Evolutionary conservation across 2,113 vertebrate genomes (phyloP).

Genomic region (Hypocryptadius cinnamomeus): DNA sequence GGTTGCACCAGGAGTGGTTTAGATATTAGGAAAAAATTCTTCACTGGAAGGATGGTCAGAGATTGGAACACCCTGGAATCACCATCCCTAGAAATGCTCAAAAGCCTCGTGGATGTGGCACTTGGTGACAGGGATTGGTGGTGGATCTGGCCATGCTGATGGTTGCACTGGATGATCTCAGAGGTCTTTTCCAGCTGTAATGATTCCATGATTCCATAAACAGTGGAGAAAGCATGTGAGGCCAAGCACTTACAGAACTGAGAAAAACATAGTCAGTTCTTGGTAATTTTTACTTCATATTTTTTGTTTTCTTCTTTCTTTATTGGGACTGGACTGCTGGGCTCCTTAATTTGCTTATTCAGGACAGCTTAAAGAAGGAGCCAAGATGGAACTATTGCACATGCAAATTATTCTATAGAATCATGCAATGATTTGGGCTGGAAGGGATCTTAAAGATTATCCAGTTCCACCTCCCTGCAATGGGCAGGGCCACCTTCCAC

Average conservation of each 20-base stretch:
- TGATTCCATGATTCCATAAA: not conserved
- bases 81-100: not conserved
- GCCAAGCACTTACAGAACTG: not conserved
- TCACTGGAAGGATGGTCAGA: not conserved
- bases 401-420: not conserved
- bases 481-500: not conserved
- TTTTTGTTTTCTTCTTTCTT: not conserved
- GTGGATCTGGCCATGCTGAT: not conserved
- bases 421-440: not conserved
- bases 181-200: not conserved
- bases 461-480: not conserved
- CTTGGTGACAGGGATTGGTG: not conserved
- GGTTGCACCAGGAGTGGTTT: not conserved
- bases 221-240: rapidly evolving
- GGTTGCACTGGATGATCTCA: not conserved
- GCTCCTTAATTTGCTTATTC: not conserved
- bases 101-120: not conserved
- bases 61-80: not conserved
- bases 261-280: not conserved
- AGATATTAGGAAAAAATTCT: too few species aligned
- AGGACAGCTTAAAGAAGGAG: not conserved
- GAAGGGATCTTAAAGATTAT: not conserved
- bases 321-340: not conserved
- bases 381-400: not conserved
- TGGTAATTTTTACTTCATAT: too few species aligned